Base-by-base conservation (phyloP, 2,888 invertebrate genomes). In the Drosophila anomelani region DNA sequence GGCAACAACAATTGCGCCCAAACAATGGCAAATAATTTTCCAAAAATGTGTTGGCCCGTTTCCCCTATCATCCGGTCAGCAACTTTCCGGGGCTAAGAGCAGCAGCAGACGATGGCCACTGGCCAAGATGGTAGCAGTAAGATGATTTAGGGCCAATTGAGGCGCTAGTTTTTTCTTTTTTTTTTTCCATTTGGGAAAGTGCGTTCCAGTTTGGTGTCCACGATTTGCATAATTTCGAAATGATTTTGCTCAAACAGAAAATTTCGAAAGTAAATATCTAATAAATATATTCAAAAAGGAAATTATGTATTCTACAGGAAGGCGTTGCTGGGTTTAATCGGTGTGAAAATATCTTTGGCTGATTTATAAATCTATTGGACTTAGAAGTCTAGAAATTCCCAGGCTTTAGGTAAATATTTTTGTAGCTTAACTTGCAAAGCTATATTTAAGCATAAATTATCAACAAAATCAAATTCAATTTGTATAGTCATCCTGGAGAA, bases 11-110 rank as follows among this genome's bases (percentile, higher is more conserved):
- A 68, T 67, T 67, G 67, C 67, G 32, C n/a, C 34, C 38, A 78
- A 76, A 90, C 90, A 90, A 90, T 90, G 78, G 89, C 85, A 89
- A 89, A 79, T 81, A 78, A 76, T 87, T 80, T 79, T 81, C 79
- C 53, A 73, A 77, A 80, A 57, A 53, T 73, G 54, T 74, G 75
- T 75, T 68, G 58, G 60, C 69, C 64, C 84, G 75, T 74, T 71
- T 60, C 56, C 77, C 68, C 74, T 15, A 23, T 53, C 79, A 83
- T 86, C 81, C 82, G 85, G 85, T 70, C 67, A 47, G 36, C 15
- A 62, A 46, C 36, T 43, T 38, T 49, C 17, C 17, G 32, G 17
- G 58, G 10, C 64, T 23, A 32, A 66, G 34, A 47, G 46, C 51
- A 53, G 46, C 53, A 23, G 20, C 20, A 20, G 20, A 20, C 57